A percentile compares a stretch with the other conserved stretches of the same genome.
These are phyloP conservation scores for Hipposideros armiger DNA, from an alignment of 2,113 vertebrate genomes.

Conservation along the genomic window DNA sequence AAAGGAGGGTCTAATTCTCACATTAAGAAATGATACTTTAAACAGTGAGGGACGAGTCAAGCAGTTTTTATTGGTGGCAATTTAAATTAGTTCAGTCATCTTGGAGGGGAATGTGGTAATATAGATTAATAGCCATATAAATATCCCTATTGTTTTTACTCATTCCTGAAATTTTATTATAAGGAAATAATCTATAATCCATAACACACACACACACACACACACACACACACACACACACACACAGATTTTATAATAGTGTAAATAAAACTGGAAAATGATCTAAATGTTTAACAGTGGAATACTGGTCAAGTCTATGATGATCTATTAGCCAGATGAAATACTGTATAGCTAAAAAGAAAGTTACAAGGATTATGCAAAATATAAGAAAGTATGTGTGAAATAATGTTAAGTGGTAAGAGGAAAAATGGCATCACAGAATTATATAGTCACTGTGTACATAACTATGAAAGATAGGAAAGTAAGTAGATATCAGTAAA, in stretches of 20 bases:
- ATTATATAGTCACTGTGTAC: neutral
- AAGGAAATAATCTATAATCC: neutral
- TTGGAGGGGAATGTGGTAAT: constrained; percentile 11
- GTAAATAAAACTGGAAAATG: constrained; percentile 46
- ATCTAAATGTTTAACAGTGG: constrained; percentile 33
- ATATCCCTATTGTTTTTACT: constrained; percentile 35
- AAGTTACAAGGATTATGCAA: neutral
- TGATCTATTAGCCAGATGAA: constrained; percentile 23
- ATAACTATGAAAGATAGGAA: neutral
- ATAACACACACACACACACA: neutral
- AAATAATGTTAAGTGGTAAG: constrained; percentile 47
- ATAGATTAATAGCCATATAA: neutral
- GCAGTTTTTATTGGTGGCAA: neutral
- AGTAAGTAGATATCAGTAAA: neutral
- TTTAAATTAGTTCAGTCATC: constrained; percentile 6
- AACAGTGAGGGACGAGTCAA: neutral
- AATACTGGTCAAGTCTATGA: constrained; percentile 30
- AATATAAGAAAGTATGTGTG: constrained; percentile 28
- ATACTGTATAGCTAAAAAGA: constrained; percentile 17
- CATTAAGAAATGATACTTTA: constrained; percentile 4
- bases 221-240: neutral
- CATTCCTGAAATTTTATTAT: constrained; percentile 30
- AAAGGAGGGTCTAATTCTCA: neutral
- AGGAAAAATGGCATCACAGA: constrained; percentile 13
- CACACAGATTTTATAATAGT: neutral